Conservation (phyloP, 2,113 vertebrate genomes). For the Todiramphus chloris region DNA sequence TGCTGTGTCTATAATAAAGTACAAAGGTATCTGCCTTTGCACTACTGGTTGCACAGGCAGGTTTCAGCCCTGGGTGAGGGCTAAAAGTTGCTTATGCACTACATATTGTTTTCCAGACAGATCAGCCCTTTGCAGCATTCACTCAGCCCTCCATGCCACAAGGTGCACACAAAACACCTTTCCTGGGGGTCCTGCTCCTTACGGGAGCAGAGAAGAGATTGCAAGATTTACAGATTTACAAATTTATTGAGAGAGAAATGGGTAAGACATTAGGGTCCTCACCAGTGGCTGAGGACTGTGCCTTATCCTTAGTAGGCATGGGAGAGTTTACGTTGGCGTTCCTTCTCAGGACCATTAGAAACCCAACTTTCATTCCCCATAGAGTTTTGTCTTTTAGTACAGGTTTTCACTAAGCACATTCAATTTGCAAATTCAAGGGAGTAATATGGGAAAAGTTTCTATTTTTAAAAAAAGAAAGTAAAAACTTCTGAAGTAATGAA, state of each 20-base stretch:
- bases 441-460: constrained; percentile 46
- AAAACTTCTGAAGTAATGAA: constrained; percentile 60
- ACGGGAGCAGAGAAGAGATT: not conserved
- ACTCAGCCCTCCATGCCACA: not conserved
- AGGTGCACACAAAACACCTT: not conserved
- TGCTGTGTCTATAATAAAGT: constrained; percentile 19
- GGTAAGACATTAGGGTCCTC: not conserved
- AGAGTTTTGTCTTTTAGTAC: not conserved
- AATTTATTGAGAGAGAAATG: not conserved
- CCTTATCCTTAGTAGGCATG: not conserved
- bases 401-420: not conserved
- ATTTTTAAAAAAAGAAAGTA: constrained; percentile 66
- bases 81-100: not conserved
- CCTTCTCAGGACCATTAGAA: constrained; percentile 23
- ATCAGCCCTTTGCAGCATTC: not conserved
- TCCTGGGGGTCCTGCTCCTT: not conserved
- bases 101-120: not conserved
- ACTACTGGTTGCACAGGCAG: constrained; percentile 13
- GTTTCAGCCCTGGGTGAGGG: not conserved
- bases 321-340: not conserved
- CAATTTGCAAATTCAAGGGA: constrained; percentile 34
- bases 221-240: not conserved
- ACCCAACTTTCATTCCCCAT: not conserved
- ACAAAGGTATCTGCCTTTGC: constrained; percentile 49
- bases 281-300: accelerated